phyloP scores from a whole-genome alignment of 2,113 vertebrate genomes.

The Alethe diademata region DNA sequence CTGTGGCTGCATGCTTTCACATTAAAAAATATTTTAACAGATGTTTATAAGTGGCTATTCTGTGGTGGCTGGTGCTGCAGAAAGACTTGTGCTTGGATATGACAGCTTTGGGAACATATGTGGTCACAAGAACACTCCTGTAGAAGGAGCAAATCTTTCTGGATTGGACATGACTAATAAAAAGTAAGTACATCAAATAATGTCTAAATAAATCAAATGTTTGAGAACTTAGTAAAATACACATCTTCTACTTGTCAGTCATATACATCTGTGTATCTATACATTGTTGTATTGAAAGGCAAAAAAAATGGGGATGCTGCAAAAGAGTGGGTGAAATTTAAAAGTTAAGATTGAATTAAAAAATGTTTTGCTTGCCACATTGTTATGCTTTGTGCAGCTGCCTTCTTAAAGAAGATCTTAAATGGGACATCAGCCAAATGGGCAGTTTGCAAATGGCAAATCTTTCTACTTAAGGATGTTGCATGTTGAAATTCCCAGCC shows the following conservation, averaged over 20 bases:
- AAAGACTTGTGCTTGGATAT: constrained; percentile 79
- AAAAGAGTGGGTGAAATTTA: neutral
- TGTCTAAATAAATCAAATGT: neutral
- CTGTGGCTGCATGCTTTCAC: neutral
- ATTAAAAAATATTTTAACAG: constrained; percentile 53
- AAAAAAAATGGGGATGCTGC: neutral
- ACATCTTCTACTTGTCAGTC: neutral
- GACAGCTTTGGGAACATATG: constrained; percentile 83
- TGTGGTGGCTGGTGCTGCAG: constrained; percentile 72
- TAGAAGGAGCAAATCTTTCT: constrained; percentile 78
- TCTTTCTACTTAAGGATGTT: neutral
- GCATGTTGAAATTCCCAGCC: neutral
- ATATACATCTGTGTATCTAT: neutral
- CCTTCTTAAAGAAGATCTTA: neutral
- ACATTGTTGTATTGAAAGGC: neutral
- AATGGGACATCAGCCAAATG: neutral
- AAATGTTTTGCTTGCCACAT: neutral
- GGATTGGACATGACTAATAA: constrained; percentile 79
- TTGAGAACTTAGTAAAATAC: neutral
- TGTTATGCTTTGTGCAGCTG: neutral
- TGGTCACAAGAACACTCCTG: constrained; percentile 75
- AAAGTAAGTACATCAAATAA: constrained; percentile 68
- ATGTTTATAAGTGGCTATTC: constrained; percentile 79
- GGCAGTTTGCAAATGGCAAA: neutral
- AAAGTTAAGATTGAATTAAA: neutral